Evolutionary conservation across 1,140 invertebrate species (phyloP).

Genomic region (Venturia canescens): DNA sequence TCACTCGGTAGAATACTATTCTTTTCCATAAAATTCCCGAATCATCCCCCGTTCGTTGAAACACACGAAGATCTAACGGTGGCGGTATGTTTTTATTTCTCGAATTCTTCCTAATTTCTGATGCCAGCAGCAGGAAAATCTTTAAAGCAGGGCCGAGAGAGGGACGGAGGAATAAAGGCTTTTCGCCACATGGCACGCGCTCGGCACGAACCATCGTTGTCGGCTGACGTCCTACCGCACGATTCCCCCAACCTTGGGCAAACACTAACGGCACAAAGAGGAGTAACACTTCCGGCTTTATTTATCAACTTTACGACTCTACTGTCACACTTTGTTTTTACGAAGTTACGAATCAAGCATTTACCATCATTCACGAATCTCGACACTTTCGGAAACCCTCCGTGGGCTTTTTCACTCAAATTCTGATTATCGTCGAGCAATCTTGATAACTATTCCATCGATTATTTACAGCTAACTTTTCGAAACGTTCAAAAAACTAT

Average conservation of each 20-base stretch:
- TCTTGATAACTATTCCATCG: too few relatives aligned
- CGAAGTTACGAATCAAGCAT: not conserved
- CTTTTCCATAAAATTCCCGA: not conserved
- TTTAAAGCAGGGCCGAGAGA: not conserved
- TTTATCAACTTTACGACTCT: not conserved
- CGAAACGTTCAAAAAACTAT: too few relatives aligned
- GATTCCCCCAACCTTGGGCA: too few relatives aligned
- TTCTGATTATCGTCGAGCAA: too few relatives aligned
- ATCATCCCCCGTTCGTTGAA: not conserved
- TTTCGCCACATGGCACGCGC: conserved; percentile 49
- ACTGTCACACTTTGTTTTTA: not conserved
- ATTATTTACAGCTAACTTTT: too few relatives aligned
- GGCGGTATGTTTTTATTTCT: conserved; percentile 29
- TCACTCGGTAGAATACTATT: not conserved
- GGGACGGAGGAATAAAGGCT: conserved; percentile 21
- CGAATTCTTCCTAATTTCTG: conserved; percentile 28
- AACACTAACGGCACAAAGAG: not conserved
- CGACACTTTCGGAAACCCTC: too few relatives aligned
- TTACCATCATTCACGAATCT: too few relatives aligned
- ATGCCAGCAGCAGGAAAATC: conserved; percentile 24
- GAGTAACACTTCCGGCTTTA: not conserved
- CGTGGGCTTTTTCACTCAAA: too few relatives aligned
- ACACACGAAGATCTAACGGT: not conserved
- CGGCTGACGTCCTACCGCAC: not conserved
- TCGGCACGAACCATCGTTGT: conserved; percentile 21